Evolutionary conservation across 2,888 invertebrate species (phyloP), one percentile per base, ranked within the genome.

Genomic region (Nemoura dubitans): DNA sequence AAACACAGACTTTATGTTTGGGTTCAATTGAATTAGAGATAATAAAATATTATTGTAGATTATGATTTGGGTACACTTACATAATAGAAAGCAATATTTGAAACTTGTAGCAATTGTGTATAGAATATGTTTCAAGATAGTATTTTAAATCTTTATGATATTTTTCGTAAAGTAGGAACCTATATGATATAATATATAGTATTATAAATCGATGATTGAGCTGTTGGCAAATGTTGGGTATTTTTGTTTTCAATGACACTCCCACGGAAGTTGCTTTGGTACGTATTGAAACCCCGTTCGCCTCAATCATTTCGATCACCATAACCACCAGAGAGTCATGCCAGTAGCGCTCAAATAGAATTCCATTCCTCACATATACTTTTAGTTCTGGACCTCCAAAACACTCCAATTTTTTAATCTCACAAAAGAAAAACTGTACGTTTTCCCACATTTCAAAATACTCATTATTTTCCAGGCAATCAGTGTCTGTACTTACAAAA

Each of bases 221-320:
- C 78, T 26, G 14, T 26, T 28, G 28, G 28, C 26, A 85, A 86
- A 86, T 87, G 87, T 86, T 87, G 86, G 87, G 86, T 88, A 88
- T 86, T 88, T 84, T 88, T 88, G 85, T 88, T 88, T 88, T 87
- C 88, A 88, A 87, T 88, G 88, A 87, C 88, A 88, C 88, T 82
- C 78, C 84, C 43, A 59, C 87, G 87, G 88, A 88, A 86, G 86
- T 84, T 85, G 83, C 86, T 42, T 86, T 86, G 87, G 88, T 88
- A 88, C 87, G 88, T 88, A 87, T 86, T 87, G 42, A 7, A 36
- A 83, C 36, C 78, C 29, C 27, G 10, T 78, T 6, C 78, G n/a
- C 29, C 78, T 28, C 2, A 78, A 28, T 78, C 27, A 78, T 78
- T 14, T 78, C 78, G 16, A 78, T 78, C 78, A n/a, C 27, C 27